phyloP scores from a whole-genome alignment of 2,113 vertebrate species.

The Pteruthius melanotis region DNA sequence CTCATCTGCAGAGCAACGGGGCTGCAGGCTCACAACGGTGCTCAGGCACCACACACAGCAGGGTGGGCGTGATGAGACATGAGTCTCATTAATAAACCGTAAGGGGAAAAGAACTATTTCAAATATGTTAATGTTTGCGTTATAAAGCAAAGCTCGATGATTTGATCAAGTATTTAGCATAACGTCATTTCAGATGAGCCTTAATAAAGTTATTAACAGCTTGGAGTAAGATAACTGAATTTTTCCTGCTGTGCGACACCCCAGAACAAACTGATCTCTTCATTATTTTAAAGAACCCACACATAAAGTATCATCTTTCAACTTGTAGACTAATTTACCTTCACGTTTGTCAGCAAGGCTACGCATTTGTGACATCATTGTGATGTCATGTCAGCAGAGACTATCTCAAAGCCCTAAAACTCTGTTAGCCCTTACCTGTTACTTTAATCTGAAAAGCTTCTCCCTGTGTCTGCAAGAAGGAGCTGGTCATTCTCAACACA shows the following conservation, averaged over 20 bases:
- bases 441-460: conserved; percentile 60
- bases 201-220: background rate
- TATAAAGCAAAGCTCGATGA: background rate
- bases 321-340: background rate
- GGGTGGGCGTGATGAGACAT: background rate
- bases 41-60: background rate
- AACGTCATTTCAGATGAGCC: background rate
- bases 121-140: background rate
- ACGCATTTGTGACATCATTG: background rate
- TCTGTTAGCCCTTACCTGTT: conserved; percentile 56
- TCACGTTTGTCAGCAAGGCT: background rate
- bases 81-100: background rate
- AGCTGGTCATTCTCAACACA: conserved; percentile 36
- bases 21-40: too few relatives aligned
- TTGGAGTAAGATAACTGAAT: background rate
- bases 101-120: background rate
- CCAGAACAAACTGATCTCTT: background rate
- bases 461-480: conserved; percentile 50
- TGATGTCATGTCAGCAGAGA: background rate
- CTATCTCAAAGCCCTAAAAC: background rate
- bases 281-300: background rate
- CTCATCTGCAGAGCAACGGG: background rate
- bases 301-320: background rate
- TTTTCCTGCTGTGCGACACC: background rate
- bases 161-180: background rate